Evolutionary conservation across 2,113 vertebrate genomes (phyloP), one percentile per base, ranked within the genome.

Genomic region (Bettongia penicillata): DNA sequence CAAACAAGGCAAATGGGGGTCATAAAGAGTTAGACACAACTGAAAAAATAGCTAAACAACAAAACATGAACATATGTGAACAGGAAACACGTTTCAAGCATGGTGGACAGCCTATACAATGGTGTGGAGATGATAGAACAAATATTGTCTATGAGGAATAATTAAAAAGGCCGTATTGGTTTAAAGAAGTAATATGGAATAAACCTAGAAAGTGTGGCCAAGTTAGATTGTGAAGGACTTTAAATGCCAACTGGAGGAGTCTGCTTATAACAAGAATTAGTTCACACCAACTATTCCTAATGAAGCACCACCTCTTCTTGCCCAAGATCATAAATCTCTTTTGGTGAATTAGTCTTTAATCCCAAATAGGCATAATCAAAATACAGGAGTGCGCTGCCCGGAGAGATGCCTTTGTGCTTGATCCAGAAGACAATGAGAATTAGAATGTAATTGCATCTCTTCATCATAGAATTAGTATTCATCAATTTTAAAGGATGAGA

Each of bases 401-500:
- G 28, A 96, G 0, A 3, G 89, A 8, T 93, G 11, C 25, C 0
- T 91, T 93, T 52, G 95, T 53, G 91, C 77, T 53, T 93, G 55
- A 96, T 95, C 43, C 95, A 97, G 95, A 50, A 97, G 49, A 19
- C 53, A 93, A 93, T 26, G 49, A 95, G 95, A 98, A 96, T 90
- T 90, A 53, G 93, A 97, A 53, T 53, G 51, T 92, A 97, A 97
- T 90, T 52, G 50, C 16, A 31, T 95, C 2, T 68, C 77, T 53
- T 1, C 37, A 91, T 49, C 68, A 84, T 84, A 96, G 57, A 91
- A 94, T 95, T 91, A 84, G n/a, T 84, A 96, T 94, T 96, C 50
- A 90, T 94, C 94, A 96, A 50, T 77, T 93, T 98, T n/a, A 26
- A 92, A 51, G 95, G 47, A 37, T 31, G 3, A 53, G 90, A 96